Evolutionary conservation across 2,113 vertebrate genomes (phyloP).

Genomic region (Sander lucioperca): DNA sequence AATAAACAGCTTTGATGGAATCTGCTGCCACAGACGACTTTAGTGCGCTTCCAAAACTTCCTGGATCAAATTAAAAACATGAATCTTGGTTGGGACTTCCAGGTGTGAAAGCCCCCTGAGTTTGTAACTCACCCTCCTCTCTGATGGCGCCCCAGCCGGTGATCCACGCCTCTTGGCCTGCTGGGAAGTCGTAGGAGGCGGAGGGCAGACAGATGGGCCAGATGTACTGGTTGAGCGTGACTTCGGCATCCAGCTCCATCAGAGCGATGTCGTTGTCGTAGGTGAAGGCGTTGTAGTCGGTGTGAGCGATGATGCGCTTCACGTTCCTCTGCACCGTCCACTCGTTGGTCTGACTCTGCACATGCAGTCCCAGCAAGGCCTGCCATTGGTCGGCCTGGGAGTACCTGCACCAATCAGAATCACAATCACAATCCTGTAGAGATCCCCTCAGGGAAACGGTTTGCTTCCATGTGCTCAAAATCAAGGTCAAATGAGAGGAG

Average conservation of each 20-base stretch:
- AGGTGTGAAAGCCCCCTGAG: too few species aligned
- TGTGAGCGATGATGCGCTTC: constrained; percentile 70
- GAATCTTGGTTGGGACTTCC: background rate
- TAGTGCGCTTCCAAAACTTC: too few species aligned
- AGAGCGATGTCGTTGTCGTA: constrained; percentile 80
- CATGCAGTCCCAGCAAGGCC: constrained; percentile 86
- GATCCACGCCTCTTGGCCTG: constrained; percentile 75
- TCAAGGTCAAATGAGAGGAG: too few species aligned
- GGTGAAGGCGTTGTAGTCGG: constrained; percentile 1
- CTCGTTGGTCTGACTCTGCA: constrained; percentile 77
- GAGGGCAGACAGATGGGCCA: constrained; percentile 82
- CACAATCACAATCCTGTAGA: background rate
- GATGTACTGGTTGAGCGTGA: constrained; percentile 77
- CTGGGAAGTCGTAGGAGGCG: constrained; percentile 65
- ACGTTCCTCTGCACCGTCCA: constrained; percentile 57
- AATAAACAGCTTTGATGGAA: too few species aligned
- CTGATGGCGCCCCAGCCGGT: constrained; percentile 81
- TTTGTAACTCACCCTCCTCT: constrained; percentile 66
- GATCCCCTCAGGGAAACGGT: too few species aligned
- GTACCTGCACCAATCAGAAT: constrained; percentile 49
- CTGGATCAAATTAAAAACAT: background rate
- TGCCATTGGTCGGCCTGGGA: constrained; percentile 81
- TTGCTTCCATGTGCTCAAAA: too few species aligned
- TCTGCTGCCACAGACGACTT: too few species aligned
- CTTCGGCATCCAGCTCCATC: constrained; percentile 76